Evolutionary conservation across 2,797 vertebrate genomes (phyloP).

Genomic region (Acridotheres tristis): DNA sequence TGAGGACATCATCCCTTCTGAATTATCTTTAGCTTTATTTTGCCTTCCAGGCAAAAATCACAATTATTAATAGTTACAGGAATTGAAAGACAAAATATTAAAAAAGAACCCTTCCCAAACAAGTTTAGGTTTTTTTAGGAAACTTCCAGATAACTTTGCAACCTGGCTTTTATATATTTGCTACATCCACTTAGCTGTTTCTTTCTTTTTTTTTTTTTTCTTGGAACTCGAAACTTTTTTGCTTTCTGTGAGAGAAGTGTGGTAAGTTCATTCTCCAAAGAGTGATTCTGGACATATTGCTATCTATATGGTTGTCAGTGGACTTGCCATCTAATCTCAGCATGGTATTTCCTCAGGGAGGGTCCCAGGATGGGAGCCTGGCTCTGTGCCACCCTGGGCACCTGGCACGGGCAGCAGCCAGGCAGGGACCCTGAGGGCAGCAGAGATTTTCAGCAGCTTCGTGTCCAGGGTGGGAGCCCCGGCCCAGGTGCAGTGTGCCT

Average conservation of each 20-base stretch:
- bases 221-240: neutral
- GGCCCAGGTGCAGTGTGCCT: fast-evolving
- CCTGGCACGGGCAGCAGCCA: constrained; percentile 16
- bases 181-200: fast-evolving
- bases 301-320: neutral
- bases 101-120: neutral
- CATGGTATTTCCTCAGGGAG: neutral
- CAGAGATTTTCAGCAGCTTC: neutral
- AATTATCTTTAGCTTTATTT: neutral
- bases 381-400: constrained; percentile 5
- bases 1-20: neutral
- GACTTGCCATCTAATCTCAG: neutral
- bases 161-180: fast-evolving
- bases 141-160: neutral
- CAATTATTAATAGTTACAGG: neutral
- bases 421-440: neutral
- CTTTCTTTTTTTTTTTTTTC: fast-evolving
- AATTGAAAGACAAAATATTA: neutral
- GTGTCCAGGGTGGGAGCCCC: neutral
- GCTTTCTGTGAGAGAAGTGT: neutral
- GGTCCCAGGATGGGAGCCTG: neutral
- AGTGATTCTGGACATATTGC: neutral
- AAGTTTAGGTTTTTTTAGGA: neutral
- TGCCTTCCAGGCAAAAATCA: neutral
- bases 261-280: neutral